Evolutionary conservation across 2,113 vertebrate species (phyloP).

Genomic region (Engystomops pustulosus): DNA sequence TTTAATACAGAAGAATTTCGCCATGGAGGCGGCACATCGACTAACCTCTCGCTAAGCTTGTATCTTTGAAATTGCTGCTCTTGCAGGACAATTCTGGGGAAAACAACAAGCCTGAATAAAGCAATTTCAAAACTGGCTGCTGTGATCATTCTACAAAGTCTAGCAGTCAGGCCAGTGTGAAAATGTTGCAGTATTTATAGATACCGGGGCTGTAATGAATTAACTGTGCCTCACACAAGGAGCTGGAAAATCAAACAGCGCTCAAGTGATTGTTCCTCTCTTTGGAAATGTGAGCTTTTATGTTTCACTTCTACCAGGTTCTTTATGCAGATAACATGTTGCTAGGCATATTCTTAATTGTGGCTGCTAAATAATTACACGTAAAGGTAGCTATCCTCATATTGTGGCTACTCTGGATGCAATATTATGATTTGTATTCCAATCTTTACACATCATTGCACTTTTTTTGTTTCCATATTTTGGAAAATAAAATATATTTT

Average conservation of each 20-base stretch:
- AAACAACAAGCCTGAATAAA: conserved; percentile 35
- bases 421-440: background rate
- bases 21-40: conserved; percentile 22
- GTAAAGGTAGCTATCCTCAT: background rate
- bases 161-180: conserved; percentile 11
- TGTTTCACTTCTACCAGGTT: conserved; percentile 12
- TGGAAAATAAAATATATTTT: background rate
- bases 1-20: conserved; percentile 30
- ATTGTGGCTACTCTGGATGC: background rate
- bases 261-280: conserved; percentile 11
- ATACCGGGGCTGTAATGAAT: conserved; percentile 26
- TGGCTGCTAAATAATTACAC: background rate
- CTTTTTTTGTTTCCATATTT: too few relatives aligned
- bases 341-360: conserved; percentile 21
- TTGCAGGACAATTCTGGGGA: conserved; percentile 34
- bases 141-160: conserved; percentile 44
- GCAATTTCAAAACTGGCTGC: conserved; percentile 34
- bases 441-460: background rate
- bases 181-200: conserved; percentile 33
- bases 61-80: conserved; percentile 42
- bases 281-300: conserved; percentile 23
- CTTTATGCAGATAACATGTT: conserved; percentile 28
- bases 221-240: conserved; percentile 18
- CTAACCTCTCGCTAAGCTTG: conserved; percentile 38
- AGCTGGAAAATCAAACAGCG: conserved; percentile 26